Percentiles rank a stretch among this genome's conserved stretches.
These are phyloP conservation scores for Alloplasta piceator DNA, from an alignment of 2,888 invertebrate genomes.

Conservation along the genomic window DNA sequence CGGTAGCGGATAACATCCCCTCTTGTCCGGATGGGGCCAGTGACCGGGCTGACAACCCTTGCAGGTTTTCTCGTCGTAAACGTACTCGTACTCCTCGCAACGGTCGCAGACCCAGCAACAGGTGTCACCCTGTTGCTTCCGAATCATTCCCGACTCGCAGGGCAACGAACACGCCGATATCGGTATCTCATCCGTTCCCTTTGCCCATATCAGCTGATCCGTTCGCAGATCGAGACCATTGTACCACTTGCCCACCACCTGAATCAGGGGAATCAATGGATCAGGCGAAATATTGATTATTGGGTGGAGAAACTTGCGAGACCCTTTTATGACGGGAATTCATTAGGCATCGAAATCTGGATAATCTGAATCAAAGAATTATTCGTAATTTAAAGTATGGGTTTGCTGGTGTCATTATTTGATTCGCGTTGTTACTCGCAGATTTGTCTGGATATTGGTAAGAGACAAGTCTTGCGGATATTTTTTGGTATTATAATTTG, in stretches of 20 bases:
- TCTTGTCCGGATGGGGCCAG: constrained; percentile 87
- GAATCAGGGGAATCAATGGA: constrained; percentile 32
- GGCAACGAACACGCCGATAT: constrained; percentile 89
- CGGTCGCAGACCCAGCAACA: constrained; percentile 92
- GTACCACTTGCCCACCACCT: constrained; percentile 87
- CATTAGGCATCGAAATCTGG: no score
- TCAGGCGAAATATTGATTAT: no score
- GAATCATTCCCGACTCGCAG: constrained; percentile 88
- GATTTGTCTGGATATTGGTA: no score
- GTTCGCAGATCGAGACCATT: constrained; percentile 84
- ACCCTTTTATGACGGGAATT: no score
- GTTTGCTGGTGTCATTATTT: no score
- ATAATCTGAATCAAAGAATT: no score
- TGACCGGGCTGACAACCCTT: constrained; percentile 87
- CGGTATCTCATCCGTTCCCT: constrained; percentile 85
- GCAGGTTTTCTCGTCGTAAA: constrained; percentile 87
- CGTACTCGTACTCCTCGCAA: constrained; percentile 88
- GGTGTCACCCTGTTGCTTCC: constrained; percentile 88
- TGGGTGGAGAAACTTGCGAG: no score
- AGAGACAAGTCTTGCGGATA: no score
- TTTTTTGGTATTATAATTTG: no score
- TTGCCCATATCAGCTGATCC: constrained; percentile 85
- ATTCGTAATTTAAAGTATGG: no score
- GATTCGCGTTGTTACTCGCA: no score
- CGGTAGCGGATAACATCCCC: constrained; percentile 86